Evolutionary conservation across 2,888 invertebrate species (phyloP).

Genomic region (Cabera pusaria): DNA sequence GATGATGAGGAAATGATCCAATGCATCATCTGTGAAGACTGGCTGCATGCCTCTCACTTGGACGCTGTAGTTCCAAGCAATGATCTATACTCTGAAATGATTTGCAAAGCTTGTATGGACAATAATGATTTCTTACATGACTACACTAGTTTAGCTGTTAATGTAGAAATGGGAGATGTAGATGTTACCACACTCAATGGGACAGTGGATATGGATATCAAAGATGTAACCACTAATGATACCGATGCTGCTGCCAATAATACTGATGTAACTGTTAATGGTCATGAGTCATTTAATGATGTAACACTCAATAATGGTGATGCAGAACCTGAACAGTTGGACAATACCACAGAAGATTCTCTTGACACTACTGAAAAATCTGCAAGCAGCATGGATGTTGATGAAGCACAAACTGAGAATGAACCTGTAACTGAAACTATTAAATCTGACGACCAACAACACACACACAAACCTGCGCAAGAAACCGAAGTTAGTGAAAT

Average conservation of each 20-base stretch:
- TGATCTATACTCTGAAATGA: conserved; percentile 90
- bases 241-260: conserved; percentile 2
- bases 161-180: conserved; percentile 49
- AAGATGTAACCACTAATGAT: conserved; percentile 8
- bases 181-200: conserved; percentile 42
- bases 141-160: conserved; percentile 83
- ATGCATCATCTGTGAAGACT: conserved; percentile 98
- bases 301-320: conserved; percentile 34
- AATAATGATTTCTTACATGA: conserved; percentile 88
- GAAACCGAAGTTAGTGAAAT: conserved; percentile 3
- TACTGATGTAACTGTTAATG: conserved; percentile 26
- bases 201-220: conserved; percentile 34
- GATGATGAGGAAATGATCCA: conserved; percentile 97
- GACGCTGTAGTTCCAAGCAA: conserved; percentile 82
- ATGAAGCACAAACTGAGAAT: conserved; percentile 6
- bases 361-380: conserved; percentile 9
- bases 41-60: conserved; percentile 95
- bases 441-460: not conserved
- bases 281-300: conserved; percentile 30
- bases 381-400: conserved; percentile 14
- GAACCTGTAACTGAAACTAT: conserved; percentile 3
- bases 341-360: conserved; percentile 7
- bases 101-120: conserved; percentile 91
- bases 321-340: conserved; percentile 12
- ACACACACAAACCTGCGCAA: not conserved